phyloP scores from a whole-genome alignment of 1,140 invertebrate genomes.

The Nymphalis io region DNA sequence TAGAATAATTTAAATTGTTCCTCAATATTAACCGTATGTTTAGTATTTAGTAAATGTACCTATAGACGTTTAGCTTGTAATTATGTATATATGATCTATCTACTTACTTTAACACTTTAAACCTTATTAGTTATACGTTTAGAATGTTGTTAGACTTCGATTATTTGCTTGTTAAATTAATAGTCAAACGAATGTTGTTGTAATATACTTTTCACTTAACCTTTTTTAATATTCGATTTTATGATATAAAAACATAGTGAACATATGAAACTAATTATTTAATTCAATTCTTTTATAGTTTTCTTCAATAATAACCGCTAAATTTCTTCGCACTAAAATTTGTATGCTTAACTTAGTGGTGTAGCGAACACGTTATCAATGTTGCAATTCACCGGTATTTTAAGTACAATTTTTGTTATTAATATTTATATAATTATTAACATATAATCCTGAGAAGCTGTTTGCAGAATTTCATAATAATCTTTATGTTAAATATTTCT shows the following conservation, averaged over 20 bases:
- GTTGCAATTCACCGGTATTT: background rate
- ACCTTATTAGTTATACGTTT: background rate
- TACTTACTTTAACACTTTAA: no score
- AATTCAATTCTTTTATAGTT: background rate
- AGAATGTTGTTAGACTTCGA: background rate
- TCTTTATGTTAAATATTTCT: no score
- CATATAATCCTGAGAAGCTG: no score
- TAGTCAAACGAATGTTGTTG: background rate
- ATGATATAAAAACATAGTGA: no score
- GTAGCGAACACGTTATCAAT: background rate
- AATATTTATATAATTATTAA: background rate
- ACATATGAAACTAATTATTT: background rate
- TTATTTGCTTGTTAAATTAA: background rate
- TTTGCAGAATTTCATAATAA: no score
- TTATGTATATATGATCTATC: background rate
- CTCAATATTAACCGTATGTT: background rate
- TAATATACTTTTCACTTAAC: background rate
- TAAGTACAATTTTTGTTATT: background rate
- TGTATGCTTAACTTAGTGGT: slow-evolving; percentile 6
- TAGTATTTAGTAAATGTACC: background rate
- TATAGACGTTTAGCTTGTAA: background rate
- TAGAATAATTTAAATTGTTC: background rate
- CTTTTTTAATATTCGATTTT: no score
- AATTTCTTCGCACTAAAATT: slow-evolving; percentile 20
- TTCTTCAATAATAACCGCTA: slow-evolving; percentile 4